Conservation (phyloP, 2,113 vertebrate genomes). For the Oriolus oriolus region DNA sequence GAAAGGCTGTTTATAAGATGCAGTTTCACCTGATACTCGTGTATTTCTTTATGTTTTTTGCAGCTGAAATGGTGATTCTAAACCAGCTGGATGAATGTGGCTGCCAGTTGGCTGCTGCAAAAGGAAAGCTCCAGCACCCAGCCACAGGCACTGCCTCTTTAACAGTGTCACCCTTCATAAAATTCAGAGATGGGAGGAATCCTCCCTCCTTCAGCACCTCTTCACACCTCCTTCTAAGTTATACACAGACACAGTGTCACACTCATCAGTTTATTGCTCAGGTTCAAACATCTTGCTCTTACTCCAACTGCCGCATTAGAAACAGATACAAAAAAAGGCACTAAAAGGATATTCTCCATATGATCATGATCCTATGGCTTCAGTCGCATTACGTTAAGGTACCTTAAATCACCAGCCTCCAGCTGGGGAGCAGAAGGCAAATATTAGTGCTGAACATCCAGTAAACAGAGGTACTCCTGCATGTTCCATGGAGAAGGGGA, state of each 20-base stretch:
- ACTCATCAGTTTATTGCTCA: conserved; percentile 18
- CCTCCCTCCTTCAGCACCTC: not conserved
- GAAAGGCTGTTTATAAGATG: not conserved
- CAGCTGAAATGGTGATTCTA: not conserved
- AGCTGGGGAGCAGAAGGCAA: not conserved
- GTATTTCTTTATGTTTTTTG: not conserved
- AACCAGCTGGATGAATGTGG: not conserved
- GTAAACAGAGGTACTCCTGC: not conserved
- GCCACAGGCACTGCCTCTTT: not conserved
- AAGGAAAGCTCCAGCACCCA: not conserved
- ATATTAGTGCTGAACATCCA: not conserved
- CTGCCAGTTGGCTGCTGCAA: not conserved
- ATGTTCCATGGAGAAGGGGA: not conserved
- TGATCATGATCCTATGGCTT: not conserved
- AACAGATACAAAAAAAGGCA: conserved; percentile 14
- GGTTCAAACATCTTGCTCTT: not conserved
- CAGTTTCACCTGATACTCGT: not conserved
- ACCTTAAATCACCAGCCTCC: not conserved
- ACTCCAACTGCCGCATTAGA: not conserved
- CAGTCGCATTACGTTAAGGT: not conserved
- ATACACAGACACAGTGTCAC: not conserved
- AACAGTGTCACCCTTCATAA: not conserved
- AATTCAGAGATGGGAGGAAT: not conserved
- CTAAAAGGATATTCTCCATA: not conserved
- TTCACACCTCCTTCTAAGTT: not conserved